phyloP scores from a whole-genome alignment of 2,888 invertebrate genomes.

The Cyclophora punctaria region DNA sequence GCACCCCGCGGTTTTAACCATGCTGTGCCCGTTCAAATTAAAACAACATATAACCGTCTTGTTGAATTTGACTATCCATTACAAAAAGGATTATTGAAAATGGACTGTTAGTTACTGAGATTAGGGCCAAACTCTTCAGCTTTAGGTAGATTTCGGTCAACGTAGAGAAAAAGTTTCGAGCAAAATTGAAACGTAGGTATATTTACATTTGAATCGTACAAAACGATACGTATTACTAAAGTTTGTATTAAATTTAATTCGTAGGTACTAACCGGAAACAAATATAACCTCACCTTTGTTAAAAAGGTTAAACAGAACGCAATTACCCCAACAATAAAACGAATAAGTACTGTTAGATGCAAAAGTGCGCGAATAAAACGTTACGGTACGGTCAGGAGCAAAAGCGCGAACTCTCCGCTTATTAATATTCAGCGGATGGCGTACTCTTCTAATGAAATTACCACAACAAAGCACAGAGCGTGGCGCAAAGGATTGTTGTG shows the following conservation, averaged over 20 bases:
- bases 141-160: too few species aligned
- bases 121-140: too few species aligned
- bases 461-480: slow-evolving; percentile 58
- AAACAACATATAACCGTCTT: too few species aligned
- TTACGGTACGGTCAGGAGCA: slow-evolving; percentile 27
- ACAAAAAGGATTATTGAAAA: too few species aligned
- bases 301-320: slow-evolving; percentile 19
- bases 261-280: slow-evolving; percentile 8
- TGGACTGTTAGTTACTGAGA: too few species aligned
- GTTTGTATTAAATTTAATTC: slow-evolving; percentile 2
- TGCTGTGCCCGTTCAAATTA: too few species aligned
- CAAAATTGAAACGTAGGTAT: too few species aligned
- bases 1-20: too few species aligned
- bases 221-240: neutral
- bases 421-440: slow-evolving; percentile 61
- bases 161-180: too few species aligned
- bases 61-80: too few species aligned
- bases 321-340: slow-evolving; percentile 16
- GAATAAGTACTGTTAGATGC: slow-evolving; percentile 5
- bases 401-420: slow-evolving; percentile 42
- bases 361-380: slow-evolving; percentile 2
- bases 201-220: neutral
- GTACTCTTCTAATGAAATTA: slow-evolving; percentile 64
- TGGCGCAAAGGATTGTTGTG: slow-evolving; percentile 53
- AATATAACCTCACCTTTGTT: slow-evolving; percentile 15